Percentiles rank a stretch among this genome's conserved stretches.
Conservation (phyloP, 2,797 vertebrate genomes). For the Scarus forsteni region DNA sequence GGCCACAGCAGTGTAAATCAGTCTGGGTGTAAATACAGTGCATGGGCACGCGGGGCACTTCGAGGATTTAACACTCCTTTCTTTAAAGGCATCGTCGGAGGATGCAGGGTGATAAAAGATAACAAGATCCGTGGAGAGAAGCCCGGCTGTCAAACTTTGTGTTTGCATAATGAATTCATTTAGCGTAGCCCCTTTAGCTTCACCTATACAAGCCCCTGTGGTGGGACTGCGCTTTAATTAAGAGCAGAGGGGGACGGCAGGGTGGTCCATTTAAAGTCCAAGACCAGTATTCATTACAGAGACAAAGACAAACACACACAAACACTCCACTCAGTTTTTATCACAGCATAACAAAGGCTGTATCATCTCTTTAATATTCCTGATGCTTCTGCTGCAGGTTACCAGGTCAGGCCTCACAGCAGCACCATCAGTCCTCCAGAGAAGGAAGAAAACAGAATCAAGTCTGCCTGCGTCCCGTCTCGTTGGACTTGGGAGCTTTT, state of each 20-base stretch:
- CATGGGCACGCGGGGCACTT: neutral
- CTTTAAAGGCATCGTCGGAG: conserved; percentile 35
- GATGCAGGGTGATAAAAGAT: conserved; percentile 45
- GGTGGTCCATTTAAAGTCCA: conserved; percentile 26
- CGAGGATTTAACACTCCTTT: neutral
- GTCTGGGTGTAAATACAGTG: conserved; percentile 28
- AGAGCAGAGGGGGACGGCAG: conserved; percentile 20
- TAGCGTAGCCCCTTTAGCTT: conserved; percentile 17
- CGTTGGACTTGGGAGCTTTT: neutral
- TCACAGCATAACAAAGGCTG: no score
- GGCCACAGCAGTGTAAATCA: conserved; percentile 48
- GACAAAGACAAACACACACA: neutral
- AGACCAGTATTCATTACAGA: conserved; percentile 16
- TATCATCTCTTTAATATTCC: neutral
- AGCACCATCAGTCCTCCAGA: neutral
- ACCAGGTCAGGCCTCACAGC: neutral
- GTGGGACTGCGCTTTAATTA: conserved; percentile 17
- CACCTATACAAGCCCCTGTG: conserved; percentile 19
- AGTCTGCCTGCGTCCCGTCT: neutral
- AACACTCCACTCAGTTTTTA: no score
- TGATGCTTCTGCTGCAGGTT: conserved; percentile 3
- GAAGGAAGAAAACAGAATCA: neutral
- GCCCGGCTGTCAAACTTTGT: conserved; percentile 23
- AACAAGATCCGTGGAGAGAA: conserved; percentile 39
- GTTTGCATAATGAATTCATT: conserved; percentile 41